Evolutionary conservation across 1,140 invertebrate species (phyloP), one percentile per base, ranked within the genome.

Genomic region (Polyergus mexicanus): DNA sequence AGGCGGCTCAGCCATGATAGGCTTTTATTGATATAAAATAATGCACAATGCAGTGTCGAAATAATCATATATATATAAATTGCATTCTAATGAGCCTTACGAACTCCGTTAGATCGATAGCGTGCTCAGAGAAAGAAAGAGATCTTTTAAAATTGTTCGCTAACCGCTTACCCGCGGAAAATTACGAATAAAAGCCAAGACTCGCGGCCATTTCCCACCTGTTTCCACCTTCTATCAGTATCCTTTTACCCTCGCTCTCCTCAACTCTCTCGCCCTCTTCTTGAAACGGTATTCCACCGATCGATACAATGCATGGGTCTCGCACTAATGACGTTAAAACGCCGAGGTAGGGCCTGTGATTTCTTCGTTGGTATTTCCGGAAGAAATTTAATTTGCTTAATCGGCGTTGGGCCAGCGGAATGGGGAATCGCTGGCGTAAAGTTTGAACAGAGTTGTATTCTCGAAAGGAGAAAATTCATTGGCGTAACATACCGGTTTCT

Each of bases 321-420:
- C 56, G 78, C 77, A 51, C 76, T 91, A 90, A 91, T 86, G 90
- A 91, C 58, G 89, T 91, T 91, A 90, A 91, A 90, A 88, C 89
- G 85, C 60, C 62, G 74, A 65, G 84, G 85, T 69, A 35, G 75
- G 38, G n/a, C 44, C 85, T 56, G 91, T 91, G 90, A 92, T 92
- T 92, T 91, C 90, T 92, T 92, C 91, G 91, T 86, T 85, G 85
- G 89, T 85, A 84, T 90, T 91, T 86, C 86, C 71, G 85, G 38
- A 85, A 83, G 91, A 92, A 92, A 92, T 92, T 92, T 92, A 90
- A 92, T 92, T 92, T 92, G 91, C 91, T 92, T 92, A 92, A 92
- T 92, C 91, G 91, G 85, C 47, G 85, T 41, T 76, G 88, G 77
- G 66, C 77, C 54, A 68, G 85, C 60, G 68, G 68, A 65, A 54